Evolutionary conservation across 2,797 vertebrate genomes (phyloP).

Genomic region (Babyrousa celebensis): DNA sequence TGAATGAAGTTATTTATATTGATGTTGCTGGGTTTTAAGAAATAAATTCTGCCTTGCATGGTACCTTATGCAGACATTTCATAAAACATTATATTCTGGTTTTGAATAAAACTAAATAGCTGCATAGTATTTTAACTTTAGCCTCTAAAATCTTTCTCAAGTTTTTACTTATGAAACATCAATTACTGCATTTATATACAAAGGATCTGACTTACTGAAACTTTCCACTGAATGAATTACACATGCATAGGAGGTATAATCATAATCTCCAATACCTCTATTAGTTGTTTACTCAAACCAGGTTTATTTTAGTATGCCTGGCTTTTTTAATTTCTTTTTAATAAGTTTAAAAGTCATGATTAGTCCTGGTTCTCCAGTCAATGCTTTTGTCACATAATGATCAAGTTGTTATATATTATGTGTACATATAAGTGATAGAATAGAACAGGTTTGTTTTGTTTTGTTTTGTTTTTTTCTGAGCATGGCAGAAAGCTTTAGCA

Average conservation of each 20-base stretch:
- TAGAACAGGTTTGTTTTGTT: not conserved
- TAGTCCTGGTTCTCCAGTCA: not conserved
- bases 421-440: not conserved
- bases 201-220: not conserved
- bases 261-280: not conserved
- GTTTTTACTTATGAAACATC: slow-evolving; percentile 5
- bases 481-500: not conserved
- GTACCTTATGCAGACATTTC: not conserved
- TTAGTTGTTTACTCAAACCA: not conserved
- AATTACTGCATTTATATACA: not conserved
- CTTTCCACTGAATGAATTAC: not conserved
- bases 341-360: not conserved
- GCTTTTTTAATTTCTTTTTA: not conserved
- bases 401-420: not conserved
- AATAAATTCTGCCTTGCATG: not conserved
- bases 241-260: not conserved
- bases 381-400: not conserved
- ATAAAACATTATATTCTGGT: not conserved
- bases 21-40: not conserved
- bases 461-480: not conserved
- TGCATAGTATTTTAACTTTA: not conserved
- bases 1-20: not conserved
- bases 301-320: not conserved
- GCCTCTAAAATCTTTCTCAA: not conserved
- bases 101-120: not conserved